Conservation (phyloP, 2,113 vertebrate species). For the Sprattus sprattus region DNA sequence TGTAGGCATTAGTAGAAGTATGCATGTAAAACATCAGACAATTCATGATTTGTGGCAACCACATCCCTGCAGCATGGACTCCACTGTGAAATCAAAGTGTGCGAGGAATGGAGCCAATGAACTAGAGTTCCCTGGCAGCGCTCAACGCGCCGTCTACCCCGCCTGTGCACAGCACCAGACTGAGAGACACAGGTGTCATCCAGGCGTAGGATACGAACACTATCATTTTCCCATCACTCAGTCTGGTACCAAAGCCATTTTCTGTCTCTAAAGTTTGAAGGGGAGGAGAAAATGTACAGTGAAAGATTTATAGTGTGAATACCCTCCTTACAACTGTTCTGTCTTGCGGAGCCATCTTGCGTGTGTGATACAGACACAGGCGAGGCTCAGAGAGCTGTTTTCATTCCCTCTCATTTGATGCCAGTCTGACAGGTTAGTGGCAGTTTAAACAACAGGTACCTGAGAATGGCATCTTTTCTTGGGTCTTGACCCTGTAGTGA, state of each 20-base stretch:
- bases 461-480: constrained; percentile 33
- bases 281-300: not conserved
- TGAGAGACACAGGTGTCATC: constrained; percentile 38
- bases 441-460: constrained; percentile 52
- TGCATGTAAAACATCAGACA: constrained; percentile 14
- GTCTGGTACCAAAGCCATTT: constrained; percentile 1
- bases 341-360: not conserved
- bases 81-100: constrained; percentile 5
- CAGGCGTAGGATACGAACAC: constrained; percentile 32
- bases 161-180: constrained; percentile 14
- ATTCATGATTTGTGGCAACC: not conserved
- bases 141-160: constrained; percentile 43
- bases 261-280: not conserved
- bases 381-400: not conserved
- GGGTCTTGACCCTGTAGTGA: constrained; percentile 36
- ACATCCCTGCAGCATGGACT: not conserved
- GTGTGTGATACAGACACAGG: not conserved
- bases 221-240: constrained; percentile 35
- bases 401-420: constrained; percentile 36
- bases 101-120: constrained; percentile 25
- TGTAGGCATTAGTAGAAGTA: not conserved
- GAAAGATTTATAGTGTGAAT: constrained; percentile 11
- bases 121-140: constrained; percentile 29
- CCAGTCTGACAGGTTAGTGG: constrained; percentile 52
- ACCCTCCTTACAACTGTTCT: not conserved